Evolutionary conservation across 2,888 invertebrate genomes (phyloP), one percentile per base, ranked within the genome.

Genomic region (Altica lythri): DNA sequence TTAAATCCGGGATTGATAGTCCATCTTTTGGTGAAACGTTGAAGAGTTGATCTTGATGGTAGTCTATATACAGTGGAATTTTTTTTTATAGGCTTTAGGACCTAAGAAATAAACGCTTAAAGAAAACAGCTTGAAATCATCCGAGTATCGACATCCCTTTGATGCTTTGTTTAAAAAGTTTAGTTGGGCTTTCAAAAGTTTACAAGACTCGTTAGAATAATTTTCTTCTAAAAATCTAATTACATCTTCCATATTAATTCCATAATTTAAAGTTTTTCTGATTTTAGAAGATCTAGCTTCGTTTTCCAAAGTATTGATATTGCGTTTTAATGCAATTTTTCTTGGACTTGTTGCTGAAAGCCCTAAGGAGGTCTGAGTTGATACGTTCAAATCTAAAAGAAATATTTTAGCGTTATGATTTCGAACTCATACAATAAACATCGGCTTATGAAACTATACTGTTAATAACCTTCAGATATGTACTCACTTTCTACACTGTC

Each of bases 41-140:
- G 4, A 5, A 22, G 8, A 5, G 22, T 22, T 5, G 22, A 4
- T 8, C 8, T 22, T 22, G 34, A 34, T 9, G 14, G 14, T 34
- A 34, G 2, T 14, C 34, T 10, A 9, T n/a, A 29, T 2, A 29
- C 4, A 29, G 29, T 12, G 4, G 13, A 13, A 34, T 1, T 5
- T 34, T 34, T 5, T 34, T 34, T 34, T 34, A 5, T 13, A 34
- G 6, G 34, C 34, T 14, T 34, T 1, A 5, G 34, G 34, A 4
- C 34, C 25, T 8, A 27, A 8, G 14, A 27, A 47, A 14, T 35
- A 37, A 9, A 16, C 47, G 17, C 22, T 16, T 5, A 35, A 34
- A 19, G 19, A 17, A 46, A 46, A 35, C 17, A 13, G 34, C 34
- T 35, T 37, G 12, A 34, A 16, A 12, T 34, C 34, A 5, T 13